A percentile compares a stretch with the other conserved stretches of the same genome.
phyloP scores from a whole-genome alignment of 2,113 vertebrate genomes.

The Balaeniceps rex region DNA sequence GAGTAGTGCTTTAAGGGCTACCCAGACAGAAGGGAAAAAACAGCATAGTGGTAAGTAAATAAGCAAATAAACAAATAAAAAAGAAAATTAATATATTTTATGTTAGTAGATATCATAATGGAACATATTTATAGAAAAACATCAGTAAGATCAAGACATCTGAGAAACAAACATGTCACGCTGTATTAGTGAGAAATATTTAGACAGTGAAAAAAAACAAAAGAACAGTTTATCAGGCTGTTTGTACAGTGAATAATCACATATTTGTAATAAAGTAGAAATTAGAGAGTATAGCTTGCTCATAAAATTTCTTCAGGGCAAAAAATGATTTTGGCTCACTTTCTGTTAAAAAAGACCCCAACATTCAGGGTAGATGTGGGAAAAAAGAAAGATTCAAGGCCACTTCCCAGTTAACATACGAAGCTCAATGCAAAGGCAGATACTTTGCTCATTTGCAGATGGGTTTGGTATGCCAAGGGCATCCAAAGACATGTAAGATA shows the following conservation, averaged over 20 bases:
- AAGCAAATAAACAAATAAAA: neutral
- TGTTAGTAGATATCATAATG: neutral
- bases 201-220: neutral
- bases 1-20: neutral
- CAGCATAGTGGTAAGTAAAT: neutral
- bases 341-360: neutral
- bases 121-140: neutral
- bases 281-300: neutral
- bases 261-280: neutral
- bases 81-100: neutral
- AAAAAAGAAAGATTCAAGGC: neutral
- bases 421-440: neutral
- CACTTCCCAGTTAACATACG: neutral
- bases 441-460: neutral
- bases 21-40: neutral
- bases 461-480: neutral
- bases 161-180: neutral
- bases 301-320: neutral
- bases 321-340: neutral
- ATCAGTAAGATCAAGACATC: neutral
- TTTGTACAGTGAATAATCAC: neutral
- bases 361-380: neutral
- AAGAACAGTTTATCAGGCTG: neutral
- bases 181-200: neutral
- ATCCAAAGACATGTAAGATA: neutral